phyloP scores from a whole-genome alignment of 2,888 invertebrate genomes.

The Odontocolon sp. region DNA sequence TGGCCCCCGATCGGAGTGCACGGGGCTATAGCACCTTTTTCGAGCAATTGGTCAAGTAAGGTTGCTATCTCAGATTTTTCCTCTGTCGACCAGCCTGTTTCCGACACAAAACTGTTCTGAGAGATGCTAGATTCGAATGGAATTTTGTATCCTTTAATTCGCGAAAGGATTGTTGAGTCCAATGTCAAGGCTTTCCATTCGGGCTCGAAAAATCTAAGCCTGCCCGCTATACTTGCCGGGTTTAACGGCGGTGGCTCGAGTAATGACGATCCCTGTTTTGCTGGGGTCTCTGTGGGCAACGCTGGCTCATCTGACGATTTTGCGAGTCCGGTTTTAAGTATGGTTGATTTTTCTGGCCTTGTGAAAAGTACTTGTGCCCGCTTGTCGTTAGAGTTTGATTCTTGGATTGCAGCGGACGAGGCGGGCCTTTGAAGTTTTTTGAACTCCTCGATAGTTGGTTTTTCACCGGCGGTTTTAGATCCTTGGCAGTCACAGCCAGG shows the following conservation, averaged over 20 bases:
- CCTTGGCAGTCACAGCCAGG: neutral
- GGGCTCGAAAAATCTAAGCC: slow-evolving; percentile 34
- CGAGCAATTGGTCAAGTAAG: slow-evolving; percentile 4
- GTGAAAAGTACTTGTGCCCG: slow-evolving; percentile 11
- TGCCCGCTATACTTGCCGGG: slow-evolving; percentile 33
- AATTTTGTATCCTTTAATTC: slow-evolving; percentile 52
- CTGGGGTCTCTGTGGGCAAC: neutral
- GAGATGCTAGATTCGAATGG: slow-evolving; percentile 3
- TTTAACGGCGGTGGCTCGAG: slow-evolving; percentile 5
- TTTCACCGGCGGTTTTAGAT: neutral
- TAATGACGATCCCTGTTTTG: neutral
- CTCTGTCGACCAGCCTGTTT: too few relatives aligned
- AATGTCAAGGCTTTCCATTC: slow-evolving; percentile 42
- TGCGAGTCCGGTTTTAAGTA: neutral
- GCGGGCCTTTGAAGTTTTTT: slow-evolving; percentile 26
- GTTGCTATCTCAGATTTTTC: too few relatives aligned
- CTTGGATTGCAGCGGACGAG: neutral
- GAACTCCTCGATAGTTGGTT: neutral
- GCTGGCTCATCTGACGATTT: neutral
- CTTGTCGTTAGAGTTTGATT: neutral
- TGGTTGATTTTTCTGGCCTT: neutral
- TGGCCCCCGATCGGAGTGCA: slow-evolving; percentile 15
- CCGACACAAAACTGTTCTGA: slow-evolving; percentile 11
- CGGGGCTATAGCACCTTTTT: slow-evolving; percentile 26
- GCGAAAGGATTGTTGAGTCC: slow-evolving; percentile 39